Evolutionary conservation across 2,888 invertebrate genomes (phyloP).

Genomic region (Gortyna flavago): DNA sequence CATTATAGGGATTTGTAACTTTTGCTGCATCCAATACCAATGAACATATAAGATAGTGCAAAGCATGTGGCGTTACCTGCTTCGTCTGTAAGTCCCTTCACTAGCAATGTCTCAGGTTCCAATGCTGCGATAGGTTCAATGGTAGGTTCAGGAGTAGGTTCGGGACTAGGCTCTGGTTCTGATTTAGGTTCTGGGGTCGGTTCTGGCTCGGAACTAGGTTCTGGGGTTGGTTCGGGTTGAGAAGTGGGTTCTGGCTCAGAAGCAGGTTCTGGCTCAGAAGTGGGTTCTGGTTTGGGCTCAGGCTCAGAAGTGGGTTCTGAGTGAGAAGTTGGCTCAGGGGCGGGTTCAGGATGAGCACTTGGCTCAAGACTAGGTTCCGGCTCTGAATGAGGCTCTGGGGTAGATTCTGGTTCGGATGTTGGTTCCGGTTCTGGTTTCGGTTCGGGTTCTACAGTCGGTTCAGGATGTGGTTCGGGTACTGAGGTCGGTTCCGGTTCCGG

Average conservation of each 20-base stretch:
- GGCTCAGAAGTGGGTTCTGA: slow-evolving; percentile 74
- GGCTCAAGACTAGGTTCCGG: slow-evolving; percentile 68
- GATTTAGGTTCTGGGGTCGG: slow-evolving; percentile 74
- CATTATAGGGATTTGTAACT: background rate
- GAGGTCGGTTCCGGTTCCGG: slow-evolving; percentile 74
- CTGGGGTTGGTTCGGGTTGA: slow-evolving; percentile 76
- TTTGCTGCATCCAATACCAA: slow-evolving; percentile 43
- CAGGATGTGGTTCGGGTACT: slow-evolving; percentile 69
- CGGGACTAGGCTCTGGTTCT: slow-evolving; percentile 75
- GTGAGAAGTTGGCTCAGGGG: slow-evolving; percentile 60
- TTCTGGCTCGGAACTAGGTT: slow-evolving; percentile 69
- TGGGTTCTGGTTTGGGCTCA: slow-evolving; percentile 73
- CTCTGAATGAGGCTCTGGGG: slow-evolving; percentile 4
- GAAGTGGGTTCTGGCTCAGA: slow-evolving; percentile 73
- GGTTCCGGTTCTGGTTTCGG: slow-evolving; percentile 81
- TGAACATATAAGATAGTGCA: slow-evolving; percentile 68
- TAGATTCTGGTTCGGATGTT: slow-evolving; percentile 75
- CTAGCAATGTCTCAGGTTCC: slow-evolving; percentile 87
- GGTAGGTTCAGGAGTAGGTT: slow-evolving; percentile 82
- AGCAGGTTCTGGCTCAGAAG: slow-evolving; percentile 79
- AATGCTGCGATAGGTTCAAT: slow-evolving; percentile 84
- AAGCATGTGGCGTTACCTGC: slow-evolving; percentile 87
- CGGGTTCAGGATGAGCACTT: slow-evolving; percentile 59
- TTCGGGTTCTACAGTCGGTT: slow-evolving; percentile 74
- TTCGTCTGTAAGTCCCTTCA: slow-evolving; percentile 88